Conservation (phyloP, 2,888 invertebrate species). For the Hylaea fasciaria region DNA sequence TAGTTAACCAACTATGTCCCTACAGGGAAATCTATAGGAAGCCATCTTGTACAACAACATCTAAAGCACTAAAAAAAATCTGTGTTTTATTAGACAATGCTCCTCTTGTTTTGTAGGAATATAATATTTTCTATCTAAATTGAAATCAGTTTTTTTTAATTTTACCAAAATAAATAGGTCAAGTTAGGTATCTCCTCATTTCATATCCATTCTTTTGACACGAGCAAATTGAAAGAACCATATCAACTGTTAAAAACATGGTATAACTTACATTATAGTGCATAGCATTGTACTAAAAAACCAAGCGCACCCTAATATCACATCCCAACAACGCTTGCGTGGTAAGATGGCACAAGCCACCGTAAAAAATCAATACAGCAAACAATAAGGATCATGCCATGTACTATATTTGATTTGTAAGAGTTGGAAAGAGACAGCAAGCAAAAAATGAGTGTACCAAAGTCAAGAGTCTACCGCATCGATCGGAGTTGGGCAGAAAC, state of each 20-base stretch:
- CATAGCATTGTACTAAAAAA: slow-evolving; percentile 22
- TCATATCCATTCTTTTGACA: not conserved
- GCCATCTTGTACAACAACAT: too few species aligned
- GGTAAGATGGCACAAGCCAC: slow-evolving; percentile 56
- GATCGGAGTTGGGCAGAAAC: slow-evolving; percentile 67
- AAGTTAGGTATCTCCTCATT: too few species aligned
- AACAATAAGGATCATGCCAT: slow-evolving; percentile 74
- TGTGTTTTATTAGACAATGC: too few species aligned
- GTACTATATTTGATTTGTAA: slow-evolving; percentile 64
- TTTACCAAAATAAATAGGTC: too few species aligned
- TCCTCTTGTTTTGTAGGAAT: too few species aligned
- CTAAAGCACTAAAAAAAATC: too few species aligned
- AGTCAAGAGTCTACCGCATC: slow-evolving; percentile 82
- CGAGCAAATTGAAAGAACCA: not conserved
- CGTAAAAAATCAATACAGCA: slow-evolving; percentile 79
- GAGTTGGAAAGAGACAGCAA: slow-evolving; percentile 70
- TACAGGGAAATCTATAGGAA: too few species aligned
- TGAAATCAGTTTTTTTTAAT: too few species aligned
- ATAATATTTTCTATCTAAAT: too few species aligned
- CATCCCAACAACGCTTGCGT: slow-evolving; percentile 47
- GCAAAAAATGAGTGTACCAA: slow-evolving; percentile 67
- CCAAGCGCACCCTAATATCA: slow-evolving; percentile 38
- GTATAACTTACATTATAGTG: not conserved
- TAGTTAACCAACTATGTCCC: too few species aligned
- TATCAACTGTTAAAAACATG: not conserved